Evolutionary conservation across 2,113 vertebrate species (phyloP).

Genomic region (Onychostoma macrolepis): DNA sequence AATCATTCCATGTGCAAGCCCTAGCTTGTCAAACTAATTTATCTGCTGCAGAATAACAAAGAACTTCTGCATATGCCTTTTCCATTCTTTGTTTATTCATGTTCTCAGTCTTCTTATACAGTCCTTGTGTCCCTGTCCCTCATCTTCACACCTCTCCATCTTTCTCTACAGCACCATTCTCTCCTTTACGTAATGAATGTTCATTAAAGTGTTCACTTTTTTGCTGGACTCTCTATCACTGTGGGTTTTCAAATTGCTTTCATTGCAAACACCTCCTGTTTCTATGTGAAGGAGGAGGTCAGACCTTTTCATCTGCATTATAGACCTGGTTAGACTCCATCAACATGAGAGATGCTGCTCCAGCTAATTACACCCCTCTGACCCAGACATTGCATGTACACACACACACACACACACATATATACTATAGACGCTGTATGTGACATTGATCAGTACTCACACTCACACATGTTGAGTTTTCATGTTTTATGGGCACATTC

Average conservation of each 20-base stretch:
- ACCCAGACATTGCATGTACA: constrained; percentile 14
- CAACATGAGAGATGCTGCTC: too few species aligned
- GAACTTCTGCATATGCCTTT: neutral
- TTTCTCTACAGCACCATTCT: constrained; percentile 46
- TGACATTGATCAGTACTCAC: too few species aligned
- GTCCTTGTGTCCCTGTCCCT: neutral
- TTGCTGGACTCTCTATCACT: constrained; percentile 61
- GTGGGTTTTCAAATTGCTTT: constrained; percentile 57
- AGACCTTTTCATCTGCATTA: constrained; percentile 56
- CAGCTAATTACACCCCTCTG: constrained; percentile 38
- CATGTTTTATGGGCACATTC: neutral
- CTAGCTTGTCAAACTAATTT: constrained; percentile 31
- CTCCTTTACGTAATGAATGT: constrained; percentile 64
- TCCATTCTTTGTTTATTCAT: constrained; percentile 2
- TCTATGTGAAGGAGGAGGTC: constrained; percentile 36
- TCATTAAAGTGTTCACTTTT: constrained; percentile 58
- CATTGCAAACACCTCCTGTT: neutral
- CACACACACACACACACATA: constrained; percentile 9
- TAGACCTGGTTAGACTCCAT: constrained; percentile 46
- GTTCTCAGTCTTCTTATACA: constrained; percentile 29
- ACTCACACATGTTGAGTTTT: neutral
- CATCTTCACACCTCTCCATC: constrained; percentile 42
- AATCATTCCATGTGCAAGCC: constrained; percentile 25
- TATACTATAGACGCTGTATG: too few species aligned
- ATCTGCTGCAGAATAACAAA: constrained; percentile 18